phyloP scores from a whole-genome alignment of 1,140 invertebrate genomes.

The Oncopodura yosiiana region DNA sequence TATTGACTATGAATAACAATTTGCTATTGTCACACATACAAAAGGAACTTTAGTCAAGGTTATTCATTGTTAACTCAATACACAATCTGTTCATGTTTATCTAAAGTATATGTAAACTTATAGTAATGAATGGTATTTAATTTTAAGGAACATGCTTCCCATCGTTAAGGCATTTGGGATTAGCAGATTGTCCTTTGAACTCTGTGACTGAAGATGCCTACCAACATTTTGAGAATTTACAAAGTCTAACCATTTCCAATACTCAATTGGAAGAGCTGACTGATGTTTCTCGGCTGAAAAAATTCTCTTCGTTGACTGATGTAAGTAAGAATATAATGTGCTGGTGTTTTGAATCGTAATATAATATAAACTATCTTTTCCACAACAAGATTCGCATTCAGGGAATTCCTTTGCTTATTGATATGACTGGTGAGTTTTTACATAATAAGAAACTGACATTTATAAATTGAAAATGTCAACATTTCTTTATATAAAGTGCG shows the following conservation, averaged over 20 bases:
- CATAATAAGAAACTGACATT: neutral
- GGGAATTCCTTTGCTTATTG: constrained; percentile 31
- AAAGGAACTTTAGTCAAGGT: constrained; percentile 53
- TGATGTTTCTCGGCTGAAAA: constrained; percentile 70
- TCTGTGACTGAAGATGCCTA: constrained; percentile 44
- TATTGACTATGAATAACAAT: constrained; percentile 71
- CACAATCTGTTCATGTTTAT: too few relatives aligned
- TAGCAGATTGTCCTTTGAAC: constrained; percentile 70
- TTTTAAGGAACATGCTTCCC: constrained; percentile 52
- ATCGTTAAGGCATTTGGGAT: constrained; percentile 65
- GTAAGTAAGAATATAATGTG: too few relatives aligned
- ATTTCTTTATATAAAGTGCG: neutral
- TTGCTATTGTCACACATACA: constrained; percentile 50
- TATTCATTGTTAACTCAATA: constrained; percentile 38
- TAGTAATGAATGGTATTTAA: neutral
- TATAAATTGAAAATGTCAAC: neutral
- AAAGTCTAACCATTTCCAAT: constrained; percentile 73
- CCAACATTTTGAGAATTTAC: constrained; percentile 54
- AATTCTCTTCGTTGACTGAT: constrained; percentile 58
- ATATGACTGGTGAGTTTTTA: constrained; percentile 31
- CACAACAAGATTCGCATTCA: too few relatives aligned
- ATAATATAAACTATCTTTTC: too few relatives aligned
- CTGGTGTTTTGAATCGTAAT: too few relatives aligned
- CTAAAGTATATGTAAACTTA: neutral
- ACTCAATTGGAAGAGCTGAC: constrained; percentile 72